phyloP scores from a whole-genome alignment of 2,797 vertebrate species.

The Pseudomugil tenellus region DNA sequence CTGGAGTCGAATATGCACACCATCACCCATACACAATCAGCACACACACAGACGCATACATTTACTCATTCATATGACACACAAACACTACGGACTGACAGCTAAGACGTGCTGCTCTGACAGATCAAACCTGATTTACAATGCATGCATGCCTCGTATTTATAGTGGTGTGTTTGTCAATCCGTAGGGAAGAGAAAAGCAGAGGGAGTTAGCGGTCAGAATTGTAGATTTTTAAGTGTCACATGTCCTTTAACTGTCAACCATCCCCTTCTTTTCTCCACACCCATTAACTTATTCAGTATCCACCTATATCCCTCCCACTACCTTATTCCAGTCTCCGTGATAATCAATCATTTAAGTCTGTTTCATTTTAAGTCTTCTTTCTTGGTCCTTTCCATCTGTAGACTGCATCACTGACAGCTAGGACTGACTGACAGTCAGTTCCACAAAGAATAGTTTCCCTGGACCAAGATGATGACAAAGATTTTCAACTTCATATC shows the following conservation, averaged over 20 bases:
- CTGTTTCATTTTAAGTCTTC: slow-evolving; percentile 45
- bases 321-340: slow-evolving; percentile 41
- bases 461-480: slow-evolving; percentile 23
- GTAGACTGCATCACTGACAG: slow-evolving; percentile 42
- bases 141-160: slow-evolving; percentile 44
- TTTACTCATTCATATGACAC: slow-evolving; percentile 68
- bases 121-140: slow-evolving; percentile 80
- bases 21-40: slow-evolving; percentile 13
- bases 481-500: slow-evolving; percentile 23
- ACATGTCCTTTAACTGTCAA: slow-evolving; percentile 63
- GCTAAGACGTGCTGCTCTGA: slow-evolving; percentile 70
- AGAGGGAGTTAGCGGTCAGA: slow-evolving; percentile 69
- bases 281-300: slow-evolving; percentile 2
- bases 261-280: background rate
- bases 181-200: slow-evolving; percentile 45
- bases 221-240: slow-evolving; percentile 72
- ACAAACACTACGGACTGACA: slow-evolving; percentile 70
- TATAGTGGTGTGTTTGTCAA: slow-evolving; percentile 37
- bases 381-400: slow-evolving; percentile 40
- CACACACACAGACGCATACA: slow-evolving; percentile 36
- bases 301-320: slow-evolving; percentile 12
- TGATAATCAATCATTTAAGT: slow-evolving; percentile 61
- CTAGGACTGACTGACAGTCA: slow-evolving; percentile 20
- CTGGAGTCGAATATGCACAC: slow-evolving; percentile 48
- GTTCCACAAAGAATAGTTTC: slow-evolving; percentile 37